phyloP scores from a whole-genome alignment of 2,888 invertebrate genomes.

The Mantis religiosa region DNA sequence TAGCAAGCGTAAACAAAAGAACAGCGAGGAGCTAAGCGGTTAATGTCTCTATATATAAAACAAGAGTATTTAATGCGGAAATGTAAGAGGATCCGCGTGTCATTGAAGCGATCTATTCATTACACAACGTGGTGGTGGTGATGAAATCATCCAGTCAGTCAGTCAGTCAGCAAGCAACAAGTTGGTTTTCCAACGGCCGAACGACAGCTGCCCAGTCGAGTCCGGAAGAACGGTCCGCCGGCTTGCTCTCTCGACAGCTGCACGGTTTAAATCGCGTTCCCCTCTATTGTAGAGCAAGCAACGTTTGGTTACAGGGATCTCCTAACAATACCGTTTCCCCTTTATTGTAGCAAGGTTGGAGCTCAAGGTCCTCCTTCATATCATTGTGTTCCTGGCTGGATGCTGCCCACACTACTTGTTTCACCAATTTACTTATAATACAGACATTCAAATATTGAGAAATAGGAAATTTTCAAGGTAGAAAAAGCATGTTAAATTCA shows the following conservation, averaged over 20 bases:
- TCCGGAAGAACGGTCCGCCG: neutral
- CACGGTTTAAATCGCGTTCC: neutral
- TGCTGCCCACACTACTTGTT: no score
- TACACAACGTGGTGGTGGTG: neutral
- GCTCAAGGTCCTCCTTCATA: neutral
- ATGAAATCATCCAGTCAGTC: neutral
- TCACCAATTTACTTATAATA: no score
- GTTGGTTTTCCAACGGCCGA: neutral
- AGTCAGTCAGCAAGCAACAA: neutral
- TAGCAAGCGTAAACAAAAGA: no score
- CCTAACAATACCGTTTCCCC: neutral
- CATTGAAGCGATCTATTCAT: neutral
- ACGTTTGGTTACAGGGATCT: neutral
- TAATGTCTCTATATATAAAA: neutral
- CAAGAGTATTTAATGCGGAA: neutral
- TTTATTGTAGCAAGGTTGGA: neutral
- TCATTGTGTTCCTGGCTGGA: neutral
- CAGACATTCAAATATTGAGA: no score
- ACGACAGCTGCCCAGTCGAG: slow-evolving; percentile 6
- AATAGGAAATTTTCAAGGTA: no score
- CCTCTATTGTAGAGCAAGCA: neutral
- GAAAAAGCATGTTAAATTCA: no score
- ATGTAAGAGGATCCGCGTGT: neutral
- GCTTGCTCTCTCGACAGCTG: neutral
- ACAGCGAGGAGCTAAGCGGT: neutral